Conservation (phyloP, 1,140 invertebrate genomes). For the Cydia splendana region DNA sequence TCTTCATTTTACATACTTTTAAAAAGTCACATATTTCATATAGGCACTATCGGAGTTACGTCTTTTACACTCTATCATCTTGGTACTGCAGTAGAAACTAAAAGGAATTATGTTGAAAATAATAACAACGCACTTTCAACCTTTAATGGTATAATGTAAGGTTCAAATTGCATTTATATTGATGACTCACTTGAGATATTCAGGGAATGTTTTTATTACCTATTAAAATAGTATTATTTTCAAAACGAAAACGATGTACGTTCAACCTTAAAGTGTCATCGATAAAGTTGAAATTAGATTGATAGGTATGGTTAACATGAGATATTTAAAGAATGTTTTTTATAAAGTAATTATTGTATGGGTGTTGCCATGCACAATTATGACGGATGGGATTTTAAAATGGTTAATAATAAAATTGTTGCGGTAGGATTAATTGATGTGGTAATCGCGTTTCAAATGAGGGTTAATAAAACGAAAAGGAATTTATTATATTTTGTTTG, state of each 20-base stretch:
- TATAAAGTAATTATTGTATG: not conserved
- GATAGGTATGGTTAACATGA: not conserved
- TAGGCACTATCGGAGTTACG: not conserved
- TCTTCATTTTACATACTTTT: not conserved
- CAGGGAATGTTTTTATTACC: not conserved
- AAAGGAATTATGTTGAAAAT: not conserved
- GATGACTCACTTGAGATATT: not conserved
- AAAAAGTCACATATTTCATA: not conserved
- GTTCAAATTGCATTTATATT: not conserved
- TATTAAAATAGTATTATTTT: not conserved
- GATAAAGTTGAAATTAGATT: too few relatives aligned
- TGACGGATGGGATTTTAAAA: constrained; percentile 25
- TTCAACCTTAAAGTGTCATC: not conserved
- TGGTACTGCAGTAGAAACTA: not conserved
- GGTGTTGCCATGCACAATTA: constrained; percentile 29
- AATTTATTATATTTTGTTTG: not conserved
- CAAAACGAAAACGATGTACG: too few relatives aligned
- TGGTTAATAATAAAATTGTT: constrained; percentile 19
- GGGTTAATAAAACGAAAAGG: not conserved
- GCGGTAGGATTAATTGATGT: not conserved
- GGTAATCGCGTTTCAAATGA: constrained; percentile 16
- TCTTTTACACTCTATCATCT: not conserved
- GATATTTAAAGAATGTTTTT: not conserved
- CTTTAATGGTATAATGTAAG: not conserved
- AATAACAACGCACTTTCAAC: not conserved